Evolutionary conservation across 2,888 invertebrate species (phyloP), one percentile per base, ranked within the genome.

Genomic region (Coecobrya sp.): DNA sequence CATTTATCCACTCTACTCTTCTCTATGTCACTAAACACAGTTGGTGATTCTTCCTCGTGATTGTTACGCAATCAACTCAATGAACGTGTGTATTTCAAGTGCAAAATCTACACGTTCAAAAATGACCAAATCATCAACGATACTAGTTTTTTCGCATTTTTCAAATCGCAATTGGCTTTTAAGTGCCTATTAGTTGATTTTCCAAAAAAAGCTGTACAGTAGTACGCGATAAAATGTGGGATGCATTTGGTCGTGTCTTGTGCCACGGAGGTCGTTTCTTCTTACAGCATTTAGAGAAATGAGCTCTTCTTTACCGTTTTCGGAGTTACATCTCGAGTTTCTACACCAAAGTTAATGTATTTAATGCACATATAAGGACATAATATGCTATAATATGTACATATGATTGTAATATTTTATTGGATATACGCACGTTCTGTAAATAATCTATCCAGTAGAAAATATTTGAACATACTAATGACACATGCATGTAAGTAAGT

Each of bases 21-120:
- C 55, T 55, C 55, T 55, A 19, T 86, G 73, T 73, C 86, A 85
- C 45, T 85, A 68, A 85, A 85, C n/a, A n/a, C n/a, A n/a, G n/a
- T n/a, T n/a, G n/a, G 73, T n/a, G 52, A 42, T 19, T 42, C 11
- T 49, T 68, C 36, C 62, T 59, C 82, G 62, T 85, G 84, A 65
- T 68, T 85, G 62, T 25, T 85, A 25, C 27, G 30, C 68, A 68
- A 30, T 68, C 30, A 3, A n/a, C 55, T 0, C 3, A 55, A 5
- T 2, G 19, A n/a, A 55, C 55, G 55, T 4, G 19, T 19, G 19
- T 16, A 2, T n/a, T 1, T 49, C 10, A 49, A 13, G 55, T 19
- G 7, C n/a, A 55, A 19, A 19, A n/a, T 55, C 13, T 55, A 55
- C n/a, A 55, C 19, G 55, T 55, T 16, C 49, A 22, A 10, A 25